A percentile compares a stretch with the other conserved stretches of the same genome.
These are phyloP conservation scores for Dendroctonus ponderosae DNA, from an alignment of 1,140 invertebrate genomes.

Conservation along the genomic window DNA sequence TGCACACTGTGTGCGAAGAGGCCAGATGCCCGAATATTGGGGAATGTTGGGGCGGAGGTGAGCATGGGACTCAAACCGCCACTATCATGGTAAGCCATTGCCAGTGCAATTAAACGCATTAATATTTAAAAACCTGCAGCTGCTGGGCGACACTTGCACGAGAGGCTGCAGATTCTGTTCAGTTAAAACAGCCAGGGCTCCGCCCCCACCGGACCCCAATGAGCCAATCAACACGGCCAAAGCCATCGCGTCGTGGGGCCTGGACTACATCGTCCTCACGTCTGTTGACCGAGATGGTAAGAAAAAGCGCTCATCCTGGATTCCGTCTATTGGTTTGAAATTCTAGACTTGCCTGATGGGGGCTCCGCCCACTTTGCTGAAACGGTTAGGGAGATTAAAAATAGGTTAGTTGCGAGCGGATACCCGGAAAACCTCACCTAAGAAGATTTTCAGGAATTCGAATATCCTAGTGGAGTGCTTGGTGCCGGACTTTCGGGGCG, in stretches of 20 bases:
- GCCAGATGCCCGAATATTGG: constrained; percentile 99
- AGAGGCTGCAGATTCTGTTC: constrained; percentile 96
- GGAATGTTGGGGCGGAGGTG: constrained; percentile 98
- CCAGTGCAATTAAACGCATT: too few species aligned
- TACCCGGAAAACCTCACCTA: background rate
- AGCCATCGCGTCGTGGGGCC: constrained; percentile 90
- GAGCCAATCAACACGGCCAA: constrained; percentile 93
- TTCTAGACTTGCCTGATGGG: constrained; percentile 82
- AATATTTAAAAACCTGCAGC: too few species aligned
- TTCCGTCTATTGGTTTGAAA: constrained; percentile 4
- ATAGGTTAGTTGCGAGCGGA: constrained; percentile 53
- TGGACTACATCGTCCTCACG: constrained; percentile 97
- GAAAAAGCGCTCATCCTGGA: constrained; percentile 3
- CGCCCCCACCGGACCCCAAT: constrained; percentile 83
- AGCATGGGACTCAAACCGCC: constrained; percentile 81
- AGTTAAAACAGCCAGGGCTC: constrained; percentile 92
- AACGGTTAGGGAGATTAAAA: constrained; percentile 81
- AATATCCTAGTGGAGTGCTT: constrained; percentile 94
- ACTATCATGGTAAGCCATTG: constrained; percentile 76
- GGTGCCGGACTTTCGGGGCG: constrained; percentile 93
- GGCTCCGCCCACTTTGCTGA: constrained; percentile 88
- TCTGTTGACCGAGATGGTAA: constrained; percentile 95
- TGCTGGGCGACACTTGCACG: constrained; percentile 63
- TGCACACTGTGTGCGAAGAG: constrained; percentile 98
- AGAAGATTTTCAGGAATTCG: constrained; percentile 63